A percentile compares a stretch with the other conserved stretches of the same genome.
phyloP scores from a whole-genome alignment of 2,797 vertebrate genomes.

The Meriones psammophilus region DNA sequence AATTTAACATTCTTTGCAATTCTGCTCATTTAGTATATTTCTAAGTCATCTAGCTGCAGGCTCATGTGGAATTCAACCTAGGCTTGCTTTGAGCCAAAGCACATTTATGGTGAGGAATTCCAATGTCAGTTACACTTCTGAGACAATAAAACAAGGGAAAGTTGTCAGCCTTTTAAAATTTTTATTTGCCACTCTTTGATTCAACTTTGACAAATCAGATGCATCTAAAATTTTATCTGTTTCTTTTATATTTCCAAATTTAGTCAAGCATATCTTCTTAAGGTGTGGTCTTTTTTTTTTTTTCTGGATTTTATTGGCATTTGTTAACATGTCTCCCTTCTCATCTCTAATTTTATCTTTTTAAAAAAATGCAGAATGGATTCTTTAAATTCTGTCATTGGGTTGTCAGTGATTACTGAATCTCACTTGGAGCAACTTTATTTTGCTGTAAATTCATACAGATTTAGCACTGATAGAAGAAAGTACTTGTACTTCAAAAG shows the following conservation, averaged over 20 bases:
- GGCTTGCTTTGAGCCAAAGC: not conserved
- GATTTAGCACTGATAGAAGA: conserved; percentile 13
- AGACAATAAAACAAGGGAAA: conserved; percentile 57
- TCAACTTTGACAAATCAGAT: not conserved
- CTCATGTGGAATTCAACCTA: conserved; percentile 59
- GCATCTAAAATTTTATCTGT: not conserved
- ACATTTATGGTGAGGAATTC: conserved; percentile 50
- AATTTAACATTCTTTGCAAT: conserved; percentile 63
- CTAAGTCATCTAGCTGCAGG: conserved; percentile 50
- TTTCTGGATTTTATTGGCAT: not conserved
- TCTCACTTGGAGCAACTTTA: not conserved
- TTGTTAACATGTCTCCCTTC: not conserved
- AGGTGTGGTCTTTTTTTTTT: not conserved
- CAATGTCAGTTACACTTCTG: conserved; percentile 40
- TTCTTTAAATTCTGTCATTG: conserved; percentile 45
- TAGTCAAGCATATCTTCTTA: not conserved
- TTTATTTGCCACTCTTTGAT: not conserved
- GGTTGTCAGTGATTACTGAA: not conserved
- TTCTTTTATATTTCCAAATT: not conserved
- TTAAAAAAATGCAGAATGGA: not conserved
- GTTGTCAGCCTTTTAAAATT: not conserved
- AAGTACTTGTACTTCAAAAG: not conserved
- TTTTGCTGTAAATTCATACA: conserved; percentile 7
- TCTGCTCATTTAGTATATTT: conserved; percentile 24
- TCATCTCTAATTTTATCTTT: not conserved